A percentile compares a stretch with the other conserved stretches of the same genome.
These are phyloP conservation scores for Gavia stellata DNA, from an alignment of 2,113 vertebrate species.

Conservation along the genomic window DNA sequence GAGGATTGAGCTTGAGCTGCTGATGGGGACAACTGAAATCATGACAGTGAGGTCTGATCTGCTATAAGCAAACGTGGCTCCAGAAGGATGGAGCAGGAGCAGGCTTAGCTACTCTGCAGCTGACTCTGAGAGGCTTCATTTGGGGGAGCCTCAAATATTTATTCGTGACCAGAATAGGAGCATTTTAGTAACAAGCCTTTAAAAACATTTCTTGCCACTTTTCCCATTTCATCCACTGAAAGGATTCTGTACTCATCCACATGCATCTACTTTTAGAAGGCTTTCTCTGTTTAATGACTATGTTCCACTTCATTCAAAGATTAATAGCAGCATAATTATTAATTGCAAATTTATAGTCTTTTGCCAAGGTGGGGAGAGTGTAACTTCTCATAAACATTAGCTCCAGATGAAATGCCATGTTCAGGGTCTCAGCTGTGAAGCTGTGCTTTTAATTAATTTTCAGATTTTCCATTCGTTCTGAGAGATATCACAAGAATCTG, in stretches of 20 bases:
- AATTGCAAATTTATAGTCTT: slow-evolving; percentile 12
- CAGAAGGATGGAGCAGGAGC: not conserved
- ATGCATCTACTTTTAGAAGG: not conserved
- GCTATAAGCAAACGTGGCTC: rapidly evolving
- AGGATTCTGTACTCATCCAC: not conserved
- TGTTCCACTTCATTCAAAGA: slow-evolving; percentile 14
- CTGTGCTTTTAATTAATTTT: slow-evolving; percentile 47
- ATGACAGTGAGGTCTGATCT: not conserved
- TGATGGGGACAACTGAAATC: not conserved
- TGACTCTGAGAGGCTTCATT: not conserved
- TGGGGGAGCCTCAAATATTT: not conserved
- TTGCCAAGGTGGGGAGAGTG: not conserved
- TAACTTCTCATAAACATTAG: slow-evolving; percentile 23
- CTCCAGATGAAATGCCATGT: not conserved
- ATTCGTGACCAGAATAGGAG: not conserved
- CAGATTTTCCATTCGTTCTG: not conserved
- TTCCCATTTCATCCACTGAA: not conserved
- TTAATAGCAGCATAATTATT: slow-evolving; percentile 13
- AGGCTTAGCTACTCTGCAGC: not conserved
- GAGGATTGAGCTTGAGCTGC: not conserved
- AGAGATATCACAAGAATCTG: not conserved
- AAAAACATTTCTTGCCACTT: not conserved
- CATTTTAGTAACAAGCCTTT: not conserved
- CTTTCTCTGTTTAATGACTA: not conserved
- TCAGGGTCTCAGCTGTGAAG: slow-evolving; percentile 42